Conservation (phyloP, 2,888 invertebrate genomes). For the Phlogophora meticulosa region DNA sequence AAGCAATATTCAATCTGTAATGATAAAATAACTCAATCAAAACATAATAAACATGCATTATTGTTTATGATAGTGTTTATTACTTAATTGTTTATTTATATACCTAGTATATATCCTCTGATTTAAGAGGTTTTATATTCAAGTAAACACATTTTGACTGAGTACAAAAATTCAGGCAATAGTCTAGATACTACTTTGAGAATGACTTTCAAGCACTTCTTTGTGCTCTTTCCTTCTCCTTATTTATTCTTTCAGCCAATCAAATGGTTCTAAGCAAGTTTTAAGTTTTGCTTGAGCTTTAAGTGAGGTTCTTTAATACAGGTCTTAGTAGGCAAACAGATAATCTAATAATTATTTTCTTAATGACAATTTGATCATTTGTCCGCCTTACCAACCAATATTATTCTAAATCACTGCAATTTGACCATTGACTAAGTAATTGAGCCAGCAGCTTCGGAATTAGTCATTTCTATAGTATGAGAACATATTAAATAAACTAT, state of each 20-base stretch:
- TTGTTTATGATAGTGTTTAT: constrained; percentile 14
- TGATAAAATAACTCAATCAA: constrained; percentile 26
- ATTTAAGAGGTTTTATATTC: not conserved
- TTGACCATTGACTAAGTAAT: no score
- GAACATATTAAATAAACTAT: no score
- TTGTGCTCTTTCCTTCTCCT: no score
- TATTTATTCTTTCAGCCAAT: no score
- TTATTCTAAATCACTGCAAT: not conserved
- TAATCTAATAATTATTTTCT: no score
- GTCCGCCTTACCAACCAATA: not conserved
- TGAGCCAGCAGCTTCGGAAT: not conserved
- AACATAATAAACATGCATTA: constrained; percentile 14
- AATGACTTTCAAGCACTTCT: no score
- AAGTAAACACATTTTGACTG: not conserved
- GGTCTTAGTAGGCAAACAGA: not conserved
- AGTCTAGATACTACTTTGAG: no score
- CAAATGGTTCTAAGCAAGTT: no score
- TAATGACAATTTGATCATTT: not conserved
- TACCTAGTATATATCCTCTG: no score
- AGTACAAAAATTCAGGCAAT: not conserved
- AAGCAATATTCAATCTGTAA: constrained; percentile 33
- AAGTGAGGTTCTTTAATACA: no score
- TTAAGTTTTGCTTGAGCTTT: not conserved
- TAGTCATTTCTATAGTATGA: no score
- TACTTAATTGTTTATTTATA: not conserved